Base-by-base conservation (phyloP, 2,888 invertebrate genomes). In the Sinelater perroti region DNA sequence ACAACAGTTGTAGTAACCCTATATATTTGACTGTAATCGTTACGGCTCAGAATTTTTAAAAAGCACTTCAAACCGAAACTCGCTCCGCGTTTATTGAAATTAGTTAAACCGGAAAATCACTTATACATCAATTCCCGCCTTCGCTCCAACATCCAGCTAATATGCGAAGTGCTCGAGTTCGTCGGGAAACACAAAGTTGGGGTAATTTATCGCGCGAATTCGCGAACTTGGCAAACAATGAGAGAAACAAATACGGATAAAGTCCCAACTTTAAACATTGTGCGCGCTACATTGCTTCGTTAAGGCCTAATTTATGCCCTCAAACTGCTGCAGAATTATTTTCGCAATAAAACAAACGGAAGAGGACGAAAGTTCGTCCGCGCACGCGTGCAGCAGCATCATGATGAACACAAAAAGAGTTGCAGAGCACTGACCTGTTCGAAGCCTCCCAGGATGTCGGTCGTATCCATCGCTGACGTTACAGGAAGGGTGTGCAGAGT, bases 401-500 rank as follows among this genome's bases (percentile, higher is more conserved):
- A 24, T 24, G 8, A 24, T 24, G 24, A 6, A 24, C 8, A 24
- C 5, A 24, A 24, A 24, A 24, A 6, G 24, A 24, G 24, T 4
- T 24, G 5, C 24, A 42, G 60, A 63, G 50, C 51, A 75, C 83
- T 80, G 70, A 89, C 88, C 88, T 99, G 99, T 82, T 99, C 99
- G 79, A 97, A 99, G 61, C 97, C 95, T 45, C 99, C 99, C 1
- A 97, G 82, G 46, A 97, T 86, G 75, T 97, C 97, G 0, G 91
- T 92, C 0, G 96, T 94, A 72, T 97, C 97, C 89, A 95, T 96
- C 24, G 93, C 90, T 20, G 94, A 90, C 68, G 93, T 95, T 46
- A 97, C 89, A 7, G 90, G 86, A 56, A 97, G 80, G 0, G 90
- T 86, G 66, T 86, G 84, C 35, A 97, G 80, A 56, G 85, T 83